Evolutionary conservation across 1,140 invertebrate genomes (phyloP).

Genomic region (Ruditapes philippinarum): DNA sequence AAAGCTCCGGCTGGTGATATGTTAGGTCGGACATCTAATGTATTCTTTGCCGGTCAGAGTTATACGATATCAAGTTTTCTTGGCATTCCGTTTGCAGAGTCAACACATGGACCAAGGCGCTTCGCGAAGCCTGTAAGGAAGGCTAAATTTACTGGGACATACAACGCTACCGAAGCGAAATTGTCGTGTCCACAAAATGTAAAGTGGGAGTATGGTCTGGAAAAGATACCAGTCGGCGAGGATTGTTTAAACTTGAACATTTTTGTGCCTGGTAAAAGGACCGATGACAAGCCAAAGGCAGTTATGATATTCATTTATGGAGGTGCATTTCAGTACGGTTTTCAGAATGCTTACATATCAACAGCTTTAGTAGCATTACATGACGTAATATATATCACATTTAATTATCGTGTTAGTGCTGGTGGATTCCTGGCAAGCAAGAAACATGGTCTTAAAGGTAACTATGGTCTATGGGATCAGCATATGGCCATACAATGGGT

Average conservation of each 20-base stretch:
- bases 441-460: slow-evolving; percentile 77
- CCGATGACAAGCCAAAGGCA: slow-evolving; percentile 88
- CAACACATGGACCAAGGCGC: slow-evolving; percentile 1
- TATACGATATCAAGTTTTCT: slow-evolving; percentile 11
- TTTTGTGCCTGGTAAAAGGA: slow-evolving; percentile 89
- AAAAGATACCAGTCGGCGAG: slow-evolving; percentile 88
- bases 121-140: slow-evolving; percentile 39
- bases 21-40: not conserved
- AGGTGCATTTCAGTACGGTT: slow-evolving; percentile 93
- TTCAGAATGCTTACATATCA: slow-evolving; percentile 97
- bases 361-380: slow-evolving; percentile 90
- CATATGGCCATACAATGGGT: slow-evolving; percentile 92
- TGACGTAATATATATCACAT: slow-evolving; percentile 93
- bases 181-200: slow-evolving; percentile 1
- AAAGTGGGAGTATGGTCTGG: not conserved
- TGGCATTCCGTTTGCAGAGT: slow-evolving; percentile 42
- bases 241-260: slow-evolving; percentile 98
- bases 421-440: slow-evolving; percentile 90
- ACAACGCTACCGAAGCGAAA: not conserved
- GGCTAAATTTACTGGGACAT: not conserved
- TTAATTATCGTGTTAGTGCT: slow-evolving; percentile 92
- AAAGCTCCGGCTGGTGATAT: slow-evolving; percentile 17
- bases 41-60: not conserved
- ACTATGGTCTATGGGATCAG: slow-evolving; percentile 88
- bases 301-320: slow-evolving; percentile 98